Conservation (phyloP, 2,113 vertebrate genomes). For the Rhizomys pruinosus region DNA sequence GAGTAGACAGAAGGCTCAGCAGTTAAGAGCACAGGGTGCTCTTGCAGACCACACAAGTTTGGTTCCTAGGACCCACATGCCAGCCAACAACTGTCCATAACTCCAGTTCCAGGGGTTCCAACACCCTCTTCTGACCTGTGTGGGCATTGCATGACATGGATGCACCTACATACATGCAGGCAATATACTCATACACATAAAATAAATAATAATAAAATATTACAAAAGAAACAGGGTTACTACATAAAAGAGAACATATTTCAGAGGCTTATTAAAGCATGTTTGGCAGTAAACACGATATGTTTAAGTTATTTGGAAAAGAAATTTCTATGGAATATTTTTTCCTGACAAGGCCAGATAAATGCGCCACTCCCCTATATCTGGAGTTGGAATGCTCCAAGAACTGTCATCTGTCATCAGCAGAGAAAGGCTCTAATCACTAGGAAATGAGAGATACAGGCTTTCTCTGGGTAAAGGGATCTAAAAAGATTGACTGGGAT, state of each 20-base stretch:
- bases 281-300: not conserved
- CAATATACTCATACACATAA: no score
- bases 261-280: not conserved
- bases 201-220: no score
- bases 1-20: no score
- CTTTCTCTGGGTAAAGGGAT: not conserved
- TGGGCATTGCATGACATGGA: no score
- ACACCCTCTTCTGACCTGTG: no score
- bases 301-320: slow-evolving; percentile 43
- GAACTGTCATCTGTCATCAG: not conserved
- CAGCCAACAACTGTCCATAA: no score
- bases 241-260: not conserved
- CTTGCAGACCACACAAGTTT: no score
- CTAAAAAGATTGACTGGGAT: slow-evolving; percentile 34
- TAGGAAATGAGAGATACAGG: not conserved
- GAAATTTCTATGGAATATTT: not conserved
- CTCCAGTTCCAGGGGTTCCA: no score
- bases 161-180: no score
- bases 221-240: not conserved
- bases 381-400: not conserved
- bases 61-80: no score
- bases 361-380: not conserved
- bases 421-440: not conserved
- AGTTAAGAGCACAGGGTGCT: no score
- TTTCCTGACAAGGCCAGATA: slow-evolving; percentile 28